Evolutionary conservation across 2,113 vertebrate genomes (phyloP), one percentile per base, ranked within the genome.

Genomic region (Barbus barbus): DNA sequence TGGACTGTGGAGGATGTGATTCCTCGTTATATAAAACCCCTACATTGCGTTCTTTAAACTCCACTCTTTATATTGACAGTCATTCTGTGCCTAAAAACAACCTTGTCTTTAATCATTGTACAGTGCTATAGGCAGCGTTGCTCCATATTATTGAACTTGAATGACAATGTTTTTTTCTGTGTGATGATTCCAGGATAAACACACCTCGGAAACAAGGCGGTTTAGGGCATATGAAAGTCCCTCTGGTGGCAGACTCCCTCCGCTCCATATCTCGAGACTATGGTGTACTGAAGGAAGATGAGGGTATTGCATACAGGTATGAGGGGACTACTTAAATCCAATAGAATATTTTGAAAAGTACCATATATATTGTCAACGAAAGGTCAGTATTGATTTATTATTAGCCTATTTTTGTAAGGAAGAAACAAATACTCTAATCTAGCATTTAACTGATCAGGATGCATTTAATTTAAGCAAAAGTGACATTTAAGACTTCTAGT

Each of bases 221-320:
- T n/a, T 90, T 99, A 87, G 98, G 98, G 58, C 63, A 91, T 53
- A 97, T 99, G 97, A 98, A 97, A 58, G 96, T 99, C 84, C 98
- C 98, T 0, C 86, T 99, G 87, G 88, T 99, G 9, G 96, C 98
- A 31, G 98, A 99, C 91, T 95, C 94, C 1, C 94, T 93, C 0
- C 96, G 91, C 75, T 90, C 86, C 84, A 98, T 99, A 91, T 94
- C 97, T 83, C 93, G 91, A 90, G 96, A 98, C 22, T 99, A 98
- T 22, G 98, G 98, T 0, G 95, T 99, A 18, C 93, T 99, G 53
- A 99, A 99, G 87, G 96, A 96, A 63, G 97, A 99, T 58, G 96
- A 99, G 91, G 97, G 98, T 26, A 97, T 99, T 76, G 96, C 98
- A 20, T 99, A 95, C 95, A 97, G 98, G 98, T 99, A 90, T 83